phyloP scores from a whole-genome alignment of 2,113 vertebrate genomes.

The Eidolon helvum region DNA sequence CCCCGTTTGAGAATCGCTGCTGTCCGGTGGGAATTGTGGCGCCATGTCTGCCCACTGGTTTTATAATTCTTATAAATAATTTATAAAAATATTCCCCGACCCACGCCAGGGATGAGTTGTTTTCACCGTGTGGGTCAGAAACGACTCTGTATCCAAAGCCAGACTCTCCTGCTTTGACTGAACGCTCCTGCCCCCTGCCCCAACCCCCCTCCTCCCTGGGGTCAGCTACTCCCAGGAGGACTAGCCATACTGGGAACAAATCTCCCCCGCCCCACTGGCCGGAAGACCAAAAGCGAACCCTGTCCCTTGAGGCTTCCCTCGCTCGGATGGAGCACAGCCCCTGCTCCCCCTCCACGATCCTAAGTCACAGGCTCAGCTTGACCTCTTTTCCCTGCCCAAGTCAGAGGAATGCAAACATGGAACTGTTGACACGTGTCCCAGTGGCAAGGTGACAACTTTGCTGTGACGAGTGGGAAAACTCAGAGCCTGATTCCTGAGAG shows the following conservation, averaged over 20 bases:
- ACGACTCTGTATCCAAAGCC: neutral
- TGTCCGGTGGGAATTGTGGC: neutral
- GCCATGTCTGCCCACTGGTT: neutral
- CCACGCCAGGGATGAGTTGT: neutral
- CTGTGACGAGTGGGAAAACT: slow-evolving; percentile 61
- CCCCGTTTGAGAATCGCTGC: neutral
- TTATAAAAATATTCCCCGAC: neutral
- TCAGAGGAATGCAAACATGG: slow-evolving; percentile 64
- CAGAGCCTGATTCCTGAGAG: slow-evolving; percentile 62
- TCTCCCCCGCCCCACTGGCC: neutral
- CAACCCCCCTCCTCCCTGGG: neutral
- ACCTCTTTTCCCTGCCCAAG: slow-evolving; percentile 36
- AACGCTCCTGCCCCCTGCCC: too few relatives aligned
- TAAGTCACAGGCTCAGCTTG: slow-evolving; percentile 52
- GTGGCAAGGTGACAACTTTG: slow-evolving; percentile 61
- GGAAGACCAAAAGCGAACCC: neutral
- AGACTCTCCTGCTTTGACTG: neutral
- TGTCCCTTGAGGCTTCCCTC: neutral
- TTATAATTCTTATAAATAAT: neutral
- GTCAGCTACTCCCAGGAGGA: slow-evolving; percentile 52
- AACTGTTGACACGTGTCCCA: slow-evolving; percentile 35
- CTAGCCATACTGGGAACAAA: neutral
- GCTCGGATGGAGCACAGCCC: neutral
- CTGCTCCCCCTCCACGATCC: too few relatives aligned
- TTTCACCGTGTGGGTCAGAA: neutral